Conservation (phyloP, 1,140 invertebrate genomes). For the Ruditapes philippinarum region DNA sequence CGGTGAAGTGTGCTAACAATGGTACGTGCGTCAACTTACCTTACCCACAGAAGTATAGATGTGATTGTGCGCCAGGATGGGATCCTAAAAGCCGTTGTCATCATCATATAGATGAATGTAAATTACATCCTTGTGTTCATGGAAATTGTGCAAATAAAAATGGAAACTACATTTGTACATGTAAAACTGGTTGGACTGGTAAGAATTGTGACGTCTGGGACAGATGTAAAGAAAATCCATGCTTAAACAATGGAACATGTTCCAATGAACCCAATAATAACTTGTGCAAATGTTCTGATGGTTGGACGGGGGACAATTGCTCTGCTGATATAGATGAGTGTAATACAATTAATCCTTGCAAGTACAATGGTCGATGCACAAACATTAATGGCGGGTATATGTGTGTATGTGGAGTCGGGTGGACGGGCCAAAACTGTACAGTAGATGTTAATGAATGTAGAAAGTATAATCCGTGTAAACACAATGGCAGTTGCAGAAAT, state of each 20-base stretch:
- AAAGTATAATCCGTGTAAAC: not conserved
- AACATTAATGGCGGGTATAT: not conserved
- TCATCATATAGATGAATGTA: conserved; percentile 16
- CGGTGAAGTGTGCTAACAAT: not conserved
- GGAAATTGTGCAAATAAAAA: conserved; percentile 56
- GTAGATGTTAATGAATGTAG: not conserved
- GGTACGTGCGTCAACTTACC: conserved; percentile 29
- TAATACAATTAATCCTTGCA: not conserved
- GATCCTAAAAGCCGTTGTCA: not conserved
- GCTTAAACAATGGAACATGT: not conserved
- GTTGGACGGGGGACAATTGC: conserved; percentile 24
- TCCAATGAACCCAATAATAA: not conserved
- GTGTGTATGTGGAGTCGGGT: not conserved
- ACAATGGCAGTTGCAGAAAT: not conserved
- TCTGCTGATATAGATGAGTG: not conserved
- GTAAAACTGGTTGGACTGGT: conserved; percentile 52
- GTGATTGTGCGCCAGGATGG: conserved; percentile 1
- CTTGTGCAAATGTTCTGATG: not conserved
- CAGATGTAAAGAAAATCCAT: not conserved
- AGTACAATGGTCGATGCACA: not conserved
- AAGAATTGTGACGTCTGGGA: conserved; percentile 20
- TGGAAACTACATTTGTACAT: conserved; percentile 62
- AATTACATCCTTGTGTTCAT: conserved; percentile 56
- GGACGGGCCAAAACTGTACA: not conserved
- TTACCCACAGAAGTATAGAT: not conserved